These are phyloP conservation scores for Junonia oenone DNA, from an alignment of 2,888 invertebrate genomes.

Conservation along the genomic window DNA sequence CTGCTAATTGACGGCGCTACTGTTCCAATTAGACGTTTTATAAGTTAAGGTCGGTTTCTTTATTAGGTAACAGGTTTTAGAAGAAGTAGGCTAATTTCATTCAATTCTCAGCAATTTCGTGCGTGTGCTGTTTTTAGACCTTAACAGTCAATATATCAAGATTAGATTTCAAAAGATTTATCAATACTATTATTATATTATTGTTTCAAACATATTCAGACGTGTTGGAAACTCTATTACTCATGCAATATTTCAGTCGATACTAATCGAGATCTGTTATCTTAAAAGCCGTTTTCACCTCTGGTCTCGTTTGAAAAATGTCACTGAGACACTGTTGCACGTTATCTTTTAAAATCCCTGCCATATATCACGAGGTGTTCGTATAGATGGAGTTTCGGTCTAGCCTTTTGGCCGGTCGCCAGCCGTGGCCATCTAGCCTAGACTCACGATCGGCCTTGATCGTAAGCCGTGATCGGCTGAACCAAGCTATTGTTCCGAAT, in stretches of 20 bases:
- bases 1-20: background rate
- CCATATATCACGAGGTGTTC: slow-evolving; percentile 16
- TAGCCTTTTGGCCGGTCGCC: slow-evolving; percentile 27
- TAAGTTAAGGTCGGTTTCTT: background rate
- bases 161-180: too few relatives aligned
- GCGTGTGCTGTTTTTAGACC: background rate
- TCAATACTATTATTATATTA: too few relatives aligned
- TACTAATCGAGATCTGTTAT: background rate
- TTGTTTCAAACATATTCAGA: too few relatives aligned
- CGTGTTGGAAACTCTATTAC: too few relatives aligned
- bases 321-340: slow-evolving; percentile 20
- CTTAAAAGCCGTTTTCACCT: background rate
- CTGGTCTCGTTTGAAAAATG: background rate
- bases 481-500: slow-evolving; percentile 1
- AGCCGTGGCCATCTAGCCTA: slow-evolving; percentile 19
- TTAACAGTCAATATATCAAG: background rate
- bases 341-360: slow-evolving; percentile 22
- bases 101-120: background rate
- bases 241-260: background rate
- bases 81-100: background rate
- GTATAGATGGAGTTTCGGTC: slow-evolving; percentile 10
- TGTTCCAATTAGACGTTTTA: background rate
- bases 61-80: too few relatives aligned
- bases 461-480: slow-evolving; percentile 17
- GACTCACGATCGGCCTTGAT: slow-evolving; percentile 27